Conservation (phyloP, 92 coral and sea anemone species). For the Epizoanthus stellaris region DNA sequence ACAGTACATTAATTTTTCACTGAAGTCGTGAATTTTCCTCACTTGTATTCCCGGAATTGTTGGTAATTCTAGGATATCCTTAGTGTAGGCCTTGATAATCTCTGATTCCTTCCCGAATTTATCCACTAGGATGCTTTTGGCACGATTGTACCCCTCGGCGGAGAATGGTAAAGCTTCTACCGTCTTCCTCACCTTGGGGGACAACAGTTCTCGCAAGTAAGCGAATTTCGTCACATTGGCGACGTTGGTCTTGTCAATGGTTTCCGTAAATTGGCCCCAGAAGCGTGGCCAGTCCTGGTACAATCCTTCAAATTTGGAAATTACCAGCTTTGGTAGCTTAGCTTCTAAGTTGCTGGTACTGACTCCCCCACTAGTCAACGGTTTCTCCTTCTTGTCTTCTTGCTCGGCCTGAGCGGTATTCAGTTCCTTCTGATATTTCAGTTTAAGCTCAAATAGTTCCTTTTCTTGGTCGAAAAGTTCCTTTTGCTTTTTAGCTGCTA, state of each 20-base stretch:
- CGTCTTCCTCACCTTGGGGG: slow-evolving; percentile 26
- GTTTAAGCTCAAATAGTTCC: slow-evolving; percentile 52
- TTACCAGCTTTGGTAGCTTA: slow-evolving; percentile 51
- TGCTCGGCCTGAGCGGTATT: slow-evolving; percentile 19
- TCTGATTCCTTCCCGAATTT: slow-evolving; percentile 45
- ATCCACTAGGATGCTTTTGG: slow-evolving; percentile 43
- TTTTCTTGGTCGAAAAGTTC: no score
- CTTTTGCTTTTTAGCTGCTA: slow-evolving; percentile 39
- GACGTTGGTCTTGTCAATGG: slow-evolving; percentile 42
- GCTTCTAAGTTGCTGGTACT: slow-evolving; percentile 17
- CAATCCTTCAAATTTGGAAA: slow-evolving; percentile 38
- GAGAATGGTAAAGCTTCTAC: slow-evolving; percentile 58
- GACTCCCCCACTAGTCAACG: not conserved
- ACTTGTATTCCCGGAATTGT: slow-evolving; percentile 23
- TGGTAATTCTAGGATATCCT: slow-evolving; percentile 36
- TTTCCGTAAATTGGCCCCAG: slow-evolving; percentile 5
- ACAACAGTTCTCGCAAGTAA: slow-evolving; percentile 29
- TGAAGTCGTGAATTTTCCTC: slow-evolving; percentile 44
- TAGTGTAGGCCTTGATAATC: slow-evolving; percentile 39
- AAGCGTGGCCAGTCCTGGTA: slow-evolving; percentile 54
- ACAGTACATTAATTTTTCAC: slow-evolving; percentile 48
- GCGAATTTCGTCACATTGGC: slow-evolving; percentile 56
- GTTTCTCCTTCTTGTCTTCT: not conserved
- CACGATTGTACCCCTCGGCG: slow-evolving; percentile 51
- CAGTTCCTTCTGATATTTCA: slow-evolving; percentile 48